These are phyloP conservation scores for Aleiodes testaceus DNA, from an alignment of 2,888 invertebrate genomes.

Conservation along the genomic window DNA sequence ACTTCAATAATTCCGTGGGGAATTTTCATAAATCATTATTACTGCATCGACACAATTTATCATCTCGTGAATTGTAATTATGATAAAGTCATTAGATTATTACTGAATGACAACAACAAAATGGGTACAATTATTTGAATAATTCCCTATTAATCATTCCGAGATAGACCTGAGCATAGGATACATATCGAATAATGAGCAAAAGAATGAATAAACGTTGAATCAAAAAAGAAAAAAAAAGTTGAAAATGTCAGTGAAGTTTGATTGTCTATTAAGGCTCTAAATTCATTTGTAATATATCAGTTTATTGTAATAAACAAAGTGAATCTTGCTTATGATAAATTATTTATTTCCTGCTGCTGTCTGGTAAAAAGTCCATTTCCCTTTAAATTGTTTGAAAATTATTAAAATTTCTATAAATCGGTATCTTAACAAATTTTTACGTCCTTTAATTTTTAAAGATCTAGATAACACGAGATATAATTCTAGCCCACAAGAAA, in stretches of 20 bases:
- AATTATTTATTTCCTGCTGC: neutral
- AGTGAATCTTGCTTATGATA: slow-evolving; percentile 61
- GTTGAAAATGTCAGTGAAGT: slow-evolving; percentile 56
- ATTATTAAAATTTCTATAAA: too few relatives aligned
- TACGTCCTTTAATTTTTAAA: too few relatives aligned
- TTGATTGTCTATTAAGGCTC: slow-evolving; percentile 69
- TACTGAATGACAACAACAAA: slow-evolving; percentile 49
- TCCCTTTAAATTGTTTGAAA: too few relatives aligned
- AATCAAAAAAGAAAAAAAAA: slow-evolving; percentile 41
- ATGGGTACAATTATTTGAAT: slow-evolving; percentile 65
- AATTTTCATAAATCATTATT: slow-evolving; percentile 5
- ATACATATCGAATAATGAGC: slow-evolving; percentile 58
- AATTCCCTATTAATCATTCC: slow-evolving; percentile 58
- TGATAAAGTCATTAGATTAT: slow-evolving; percentile 48
- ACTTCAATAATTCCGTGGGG: neutral
- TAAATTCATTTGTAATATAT: slow-evolving; percentile 71
- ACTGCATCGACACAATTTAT: slow-evolving; percentile 11
- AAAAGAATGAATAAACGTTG: slow-evolving; percentile 28
- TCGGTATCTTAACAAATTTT: too few relatives aligned
- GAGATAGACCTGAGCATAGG: slow-evolving; percentile 66
- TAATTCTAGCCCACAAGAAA: too few relatives aligned
- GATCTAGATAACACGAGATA: too few relatives aligned
- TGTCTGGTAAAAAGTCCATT: too few relatives aligned
- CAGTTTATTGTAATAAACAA: slow-evolving; percentile 70
- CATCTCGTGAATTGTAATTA: slow-evolving; percentile 39